Percentiles rank a stretch among this genome's conserved stretches.
These are phyloP conservation scores for Perizoma affinitatum DNA, from an alignment of 2,888 invertebrate species.

Conservation along the genomic window DNA sequence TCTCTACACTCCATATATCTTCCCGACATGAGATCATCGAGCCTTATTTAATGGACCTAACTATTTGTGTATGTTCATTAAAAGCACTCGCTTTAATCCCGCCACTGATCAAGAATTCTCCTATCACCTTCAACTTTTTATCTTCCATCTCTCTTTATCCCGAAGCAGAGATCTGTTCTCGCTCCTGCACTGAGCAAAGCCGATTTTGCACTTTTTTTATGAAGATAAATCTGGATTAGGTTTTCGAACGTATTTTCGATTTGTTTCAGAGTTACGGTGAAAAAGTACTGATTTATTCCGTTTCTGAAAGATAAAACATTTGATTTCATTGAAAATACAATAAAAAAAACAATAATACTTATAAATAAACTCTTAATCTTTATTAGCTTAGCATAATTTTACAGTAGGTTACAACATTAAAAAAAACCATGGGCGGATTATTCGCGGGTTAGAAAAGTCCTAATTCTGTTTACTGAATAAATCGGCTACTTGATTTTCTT, in stretches of 20 bases:
- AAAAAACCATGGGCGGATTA: no score
- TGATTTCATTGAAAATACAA: not conserved
- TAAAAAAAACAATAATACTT: not conserved
- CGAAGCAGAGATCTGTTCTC: not conserved
- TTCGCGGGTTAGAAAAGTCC: no score
- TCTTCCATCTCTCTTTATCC: constrained; percentile 2
- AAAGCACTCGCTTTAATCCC: no score
- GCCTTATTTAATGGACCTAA: no score
- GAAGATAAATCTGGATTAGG: constrained; percentile 28
- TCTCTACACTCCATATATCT: no score
- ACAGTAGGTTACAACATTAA: no score
- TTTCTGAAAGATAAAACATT: constrained; percentile 13
- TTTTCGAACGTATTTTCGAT: constrained; percentile 22
- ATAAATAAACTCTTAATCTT: no score
- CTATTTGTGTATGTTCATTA: no score
- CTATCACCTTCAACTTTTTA: constrained; percentile 12
- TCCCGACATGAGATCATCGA: no score
- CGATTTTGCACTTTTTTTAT: constrained; percentile 25
- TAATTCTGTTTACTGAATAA: no score
- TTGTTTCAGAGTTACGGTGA: constrained; percentile 14
- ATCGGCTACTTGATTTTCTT: no score
- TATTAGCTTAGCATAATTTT: no score
- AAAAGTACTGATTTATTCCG: constrained; percentile 18
- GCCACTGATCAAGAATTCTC: not conserved
- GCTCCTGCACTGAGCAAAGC: constrained; percentile 10